phyloP scores from a whole-genome alignment of 2,797 vertebrate genomes.

The Crenuchus spilurus region DNA sequence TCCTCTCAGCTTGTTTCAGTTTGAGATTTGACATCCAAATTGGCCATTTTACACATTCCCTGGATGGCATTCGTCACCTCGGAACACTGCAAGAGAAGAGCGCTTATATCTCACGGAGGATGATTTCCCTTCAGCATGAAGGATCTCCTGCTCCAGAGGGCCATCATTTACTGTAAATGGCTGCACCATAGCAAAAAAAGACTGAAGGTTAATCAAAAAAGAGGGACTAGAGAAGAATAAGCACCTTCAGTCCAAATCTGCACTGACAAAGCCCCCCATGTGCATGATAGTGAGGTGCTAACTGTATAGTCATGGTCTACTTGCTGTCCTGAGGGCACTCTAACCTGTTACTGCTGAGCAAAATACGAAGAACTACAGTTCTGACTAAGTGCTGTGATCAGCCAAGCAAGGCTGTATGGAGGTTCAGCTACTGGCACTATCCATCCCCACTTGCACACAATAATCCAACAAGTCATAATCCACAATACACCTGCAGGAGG shows the following conservation, averaged over 20 bases:
- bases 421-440: conserved; percentile 48
- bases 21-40: conserved; percentile 39
- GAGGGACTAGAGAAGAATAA: conserved; percentile 21
- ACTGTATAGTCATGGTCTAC: conserved; percentile 58
- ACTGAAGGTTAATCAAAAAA: conserved; percentile 31
- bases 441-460: conserved; percentile 36
- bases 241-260: conserved; percentile 5
- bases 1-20: conserved; percentile 24
- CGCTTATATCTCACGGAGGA: conserved; percentile 26
- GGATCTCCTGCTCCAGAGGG: conserved; percentile 24
- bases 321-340: conserved; percentile 50
- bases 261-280: conserved; percentile 28
- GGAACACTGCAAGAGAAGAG: conserved; percentile 21
- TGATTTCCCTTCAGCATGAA: conserved; percentile 39
- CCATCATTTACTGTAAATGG: conserved; percentile 42
- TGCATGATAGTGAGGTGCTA: conserved; percentile 41
- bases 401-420: conserved; percentile 55
- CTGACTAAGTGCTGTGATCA: conserved; percentile 52
- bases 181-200: conserved; percentile 29
- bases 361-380: conserved; percentile 51
- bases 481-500: conserved; percentile 47
- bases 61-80: conserved; percentile 34
- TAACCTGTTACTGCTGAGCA: conserved; percentile 54
- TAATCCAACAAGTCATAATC: conserved; percentile 58
- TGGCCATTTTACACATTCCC: conserved; percentile 36